Evolutionary conservation across 2,113 vertebrate species (phyloP).

Genomic region (Sylvia atricapilla): DNA sequence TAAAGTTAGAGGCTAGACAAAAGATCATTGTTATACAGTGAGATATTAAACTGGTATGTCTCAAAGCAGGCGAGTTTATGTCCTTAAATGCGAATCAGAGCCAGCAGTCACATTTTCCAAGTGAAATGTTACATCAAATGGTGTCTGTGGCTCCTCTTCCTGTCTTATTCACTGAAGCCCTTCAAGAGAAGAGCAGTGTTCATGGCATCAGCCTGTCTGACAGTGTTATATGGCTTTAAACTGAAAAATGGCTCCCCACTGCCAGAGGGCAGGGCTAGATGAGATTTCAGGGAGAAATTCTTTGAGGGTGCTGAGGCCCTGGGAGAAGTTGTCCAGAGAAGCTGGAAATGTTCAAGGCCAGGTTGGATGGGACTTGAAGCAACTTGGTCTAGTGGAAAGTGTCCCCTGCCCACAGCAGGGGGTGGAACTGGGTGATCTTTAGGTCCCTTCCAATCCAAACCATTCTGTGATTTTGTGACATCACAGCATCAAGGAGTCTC

Average conservation of each 20-base stretch:
- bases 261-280: background rate
- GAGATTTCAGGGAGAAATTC: background rate
- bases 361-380: background rate
- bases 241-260: background rate
- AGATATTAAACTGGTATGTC: constrained; percentile 23
- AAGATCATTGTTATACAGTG: constrained; percentile 12
- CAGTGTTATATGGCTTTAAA: background rate
- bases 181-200: background rate
- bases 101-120: background rate
- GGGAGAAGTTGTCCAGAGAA: background rate
- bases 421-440: background rate
- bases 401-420: background rate
- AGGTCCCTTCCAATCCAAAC: background rate
- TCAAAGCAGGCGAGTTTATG: constrained; percentile 12
- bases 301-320: background rate
- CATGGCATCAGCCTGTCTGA: background rate
- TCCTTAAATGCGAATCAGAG: background rate
- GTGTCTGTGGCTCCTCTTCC: background rate
- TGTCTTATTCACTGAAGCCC: background rate
- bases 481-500: background rate
- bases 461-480: background rate
- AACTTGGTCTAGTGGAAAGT: accelerated
- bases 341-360: background rate
- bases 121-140: background rate
- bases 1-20: constrained; percentile 32